Evolutionary conservation across 2,888 invertebrate genomes (phyloP), one percentile per base, ranked within the genome.

Genomic region (Capitulum mitella): DNA sequence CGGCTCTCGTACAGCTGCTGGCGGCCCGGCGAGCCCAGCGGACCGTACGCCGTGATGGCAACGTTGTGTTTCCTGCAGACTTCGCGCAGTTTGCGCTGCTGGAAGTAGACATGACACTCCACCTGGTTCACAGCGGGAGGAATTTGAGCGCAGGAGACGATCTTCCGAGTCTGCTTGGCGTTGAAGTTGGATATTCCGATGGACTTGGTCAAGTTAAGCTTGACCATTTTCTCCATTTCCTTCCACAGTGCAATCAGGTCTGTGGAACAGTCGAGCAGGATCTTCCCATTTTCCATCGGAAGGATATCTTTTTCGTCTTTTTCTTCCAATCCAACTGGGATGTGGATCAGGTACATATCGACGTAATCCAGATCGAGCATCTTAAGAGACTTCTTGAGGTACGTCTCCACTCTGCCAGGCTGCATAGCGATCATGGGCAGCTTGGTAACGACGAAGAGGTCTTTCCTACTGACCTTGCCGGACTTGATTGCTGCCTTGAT

Each of bases 131-230:
- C 87, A 78, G 90, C 88, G 64, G 91, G 93, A 81, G 88, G 89
- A 78, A 93, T 88, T 78, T 86, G 87, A 5, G 90, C 89, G 76
- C 87, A 88, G 43, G 89, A 87, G 64, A 91, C 84, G 79, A 95
- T 86, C 78, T 91, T 88, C 78, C 88, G 86, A 79, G 95, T 88
- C 86, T 96, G 96, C 37, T 88, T 87, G 48, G 86, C 87, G 85
- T 92, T 94, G 85, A 94, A 91, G 85, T 96, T 96, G 0, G 95
- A 96, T 8, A 96, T 84, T 0, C 96, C 96, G 83, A 96, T 93
- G 22, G 93, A 89, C 83, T 90, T 92, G 0, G 91, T 87, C 34
- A 90, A 87, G 0, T 93, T 94, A 0, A 87, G 87, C 48, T 89
- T 88, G 40, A 92, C 91, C 83, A 92, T 88, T 80, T 89, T 88